These are phyloP conservation scores for Melieria crassipennis DNA, from an alignment of 2,888 invertebrate genomes.

Conservation along the genomic window DNA sequence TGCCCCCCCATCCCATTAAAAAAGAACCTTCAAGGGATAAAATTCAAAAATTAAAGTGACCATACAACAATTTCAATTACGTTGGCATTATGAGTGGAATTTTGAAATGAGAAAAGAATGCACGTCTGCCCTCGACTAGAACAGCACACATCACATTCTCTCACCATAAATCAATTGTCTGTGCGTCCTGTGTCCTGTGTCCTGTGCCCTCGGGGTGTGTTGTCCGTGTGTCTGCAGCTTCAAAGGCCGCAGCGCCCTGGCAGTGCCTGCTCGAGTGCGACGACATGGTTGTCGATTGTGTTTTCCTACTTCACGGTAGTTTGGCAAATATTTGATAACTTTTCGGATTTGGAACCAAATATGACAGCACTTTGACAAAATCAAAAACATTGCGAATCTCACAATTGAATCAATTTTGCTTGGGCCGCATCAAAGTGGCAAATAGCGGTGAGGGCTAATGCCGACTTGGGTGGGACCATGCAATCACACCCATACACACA, in stretches of 20 bases:
- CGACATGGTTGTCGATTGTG: neutral
- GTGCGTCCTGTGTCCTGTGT: neutral
- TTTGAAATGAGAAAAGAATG: constrained; percentile 20
- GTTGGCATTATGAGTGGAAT: constrained; percentile 31
- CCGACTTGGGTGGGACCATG: neutral
- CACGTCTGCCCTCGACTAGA: neutral
- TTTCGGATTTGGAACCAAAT: constrained; percentile 18
- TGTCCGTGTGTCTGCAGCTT: constrained; percentile 4
- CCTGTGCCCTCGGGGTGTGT: too few relatives aligned
- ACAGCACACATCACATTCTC: constrained; percentile 10
- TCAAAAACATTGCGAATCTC: constrained; percentile 1
- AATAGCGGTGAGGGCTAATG: neutral
- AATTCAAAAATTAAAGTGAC: constrained; percentile 64
- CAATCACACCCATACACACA: too few relatives aligned
- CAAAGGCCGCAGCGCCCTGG: constrained; percentile 13
- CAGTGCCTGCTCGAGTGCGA: neutral
- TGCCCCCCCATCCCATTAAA: neutral
- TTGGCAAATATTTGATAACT: constrained; percentile 1
- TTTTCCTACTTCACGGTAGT: constrained; percentile 1
- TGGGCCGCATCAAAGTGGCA: constrained; percentile 8
- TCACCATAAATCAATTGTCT: constrained; percentile 33
- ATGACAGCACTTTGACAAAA: constrained; percentile 7
- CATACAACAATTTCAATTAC: constrained; percentile 60
- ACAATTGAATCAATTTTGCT: constrained; percentile 24
- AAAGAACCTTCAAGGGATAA: constrained; percentile 49